These are phyloP conservation scores for Melinaea menophilus DNA, from an alignment of 2,888 invertebrate genomes.

Conservation along the genomic window DNA sequence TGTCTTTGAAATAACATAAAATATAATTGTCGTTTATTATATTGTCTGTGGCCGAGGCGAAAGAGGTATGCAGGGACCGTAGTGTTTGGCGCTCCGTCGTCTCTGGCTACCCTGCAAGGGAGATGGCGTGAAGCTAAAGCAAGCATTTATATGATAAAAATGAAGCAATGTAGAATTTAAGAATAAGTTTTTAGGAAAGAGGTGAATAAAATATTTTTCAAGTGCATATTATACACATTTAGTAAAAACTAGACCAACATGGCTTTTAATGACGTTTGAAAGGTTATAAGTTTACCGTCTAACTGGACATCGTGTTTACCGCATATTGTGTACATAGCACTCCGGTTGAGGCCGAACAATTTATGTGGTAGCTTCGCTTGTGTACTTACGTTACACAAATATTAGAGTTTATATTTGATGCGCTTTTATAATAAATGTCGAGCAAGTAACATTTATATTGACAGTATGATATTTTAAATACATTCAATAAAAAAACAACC, in stretches of 20 bases:
- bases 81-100: too few relatives aligned
- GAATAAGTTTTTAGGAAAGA: too few relatives aligned
- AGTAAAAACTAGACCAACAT: neutral
- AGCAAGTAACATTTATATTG: neutral
- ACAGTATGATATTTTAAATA: neutral
- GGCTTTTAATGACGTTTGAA: neutral
- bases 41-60: too few relatives aligned
- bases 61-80: too few relatives aligned
- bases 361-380: conserved; percentile 19
- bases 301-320: conserved; percentile 5
- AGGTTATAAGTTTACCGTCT: conserved; percentile 4
- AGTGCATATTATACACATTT: neutral
- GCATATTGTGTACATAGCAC: conserved; percentile 19
- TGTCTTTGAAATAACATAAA: too few relatives aligned
- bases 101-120: too few relatives aligned
- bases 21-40: too few relatives aligned
- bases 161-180: too few relatives aligned
- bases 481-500: too few relatives aligned
- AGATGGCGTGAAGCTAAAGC: too few relatives aligned
- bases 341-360: conserved; percentile 25
- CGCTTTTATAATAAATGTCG: neutral
- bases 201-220: too few relatives aligned
- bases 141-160: too few relatives aligned
- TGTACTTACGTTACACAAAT: conserved; percentile 5
- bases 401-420: neutral